Conservation (phyloP, 2,113 vertebrate genomes). For the Calypte anna region DNA sequence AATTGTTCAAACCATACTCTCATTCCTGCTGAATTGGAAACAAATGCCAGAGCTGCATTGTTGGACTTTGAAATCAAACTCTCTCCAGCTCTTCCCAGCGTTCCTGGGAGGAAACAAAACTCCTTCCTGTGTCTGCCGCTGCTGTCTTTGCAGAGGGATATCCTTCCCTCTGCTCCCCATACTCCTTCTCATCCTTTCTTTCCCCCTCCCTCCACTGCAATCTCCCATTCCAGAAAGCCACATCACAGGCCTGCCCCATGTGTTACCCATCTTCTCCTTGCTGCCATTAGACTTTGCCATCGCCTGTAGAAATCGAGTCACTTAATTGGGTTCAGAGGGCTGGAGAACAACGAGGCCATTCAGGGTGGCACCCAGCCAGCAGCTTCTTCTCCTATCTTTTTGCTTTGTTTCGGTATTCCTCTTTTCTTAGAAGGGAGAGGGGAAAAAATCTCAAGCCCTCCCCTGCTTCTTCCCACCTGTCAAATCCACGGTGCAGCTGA, state of each 20-base stretch:
- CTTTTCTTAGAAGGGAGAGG: slow-evolving; percentile 28
- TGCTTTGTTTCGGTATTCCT: background rate
- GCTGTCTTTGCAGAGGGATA: slow-evolving; percentile 50
- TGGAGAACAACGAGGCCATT: slow-evolving; percentile 11
- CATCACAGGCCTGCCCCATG: slow-evolving; percentile 38
- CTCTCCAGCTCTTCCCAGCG: slow-evolving; percentile 56
- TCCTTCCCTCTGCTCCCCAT: background rate
- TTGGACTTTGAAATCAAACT: slow-evolving; percentile 72
- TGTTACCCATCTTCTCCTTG: slow-evolving; percentile 52
- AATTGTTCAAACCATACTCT: slow-evolving; percentile 66
- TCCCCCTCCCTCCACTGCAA: background rate
- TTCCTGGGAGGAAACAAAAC: slow-evolving; percentile 66
- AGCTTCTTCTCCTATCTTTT: background rate
- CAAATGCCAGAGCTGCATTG: slow-evolving; percentile 58
- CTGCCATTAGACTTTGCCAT: background rate
- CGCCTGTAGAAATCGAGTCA: background rate
- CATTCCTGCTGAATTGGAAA: slow-evolving; percentile 72
- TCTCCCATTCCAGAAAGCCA: slow-evolving; percentile 60
- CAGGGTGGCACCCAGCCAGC: background rate
- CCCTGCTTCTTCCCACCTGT: background rate
- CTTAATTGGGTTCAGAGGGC: slow-evolving; percentile 55
- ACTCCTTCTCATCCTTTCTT: background rate
- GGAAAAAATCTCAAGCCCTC: background rate
- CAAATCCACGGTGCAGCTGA: background rate
- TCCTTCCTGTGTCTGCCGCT: slow-evolving; percentile 65